Conservation (phyloP, 2,888 invertebrate genomes). For the Acrocera orbiculus region DNA sequence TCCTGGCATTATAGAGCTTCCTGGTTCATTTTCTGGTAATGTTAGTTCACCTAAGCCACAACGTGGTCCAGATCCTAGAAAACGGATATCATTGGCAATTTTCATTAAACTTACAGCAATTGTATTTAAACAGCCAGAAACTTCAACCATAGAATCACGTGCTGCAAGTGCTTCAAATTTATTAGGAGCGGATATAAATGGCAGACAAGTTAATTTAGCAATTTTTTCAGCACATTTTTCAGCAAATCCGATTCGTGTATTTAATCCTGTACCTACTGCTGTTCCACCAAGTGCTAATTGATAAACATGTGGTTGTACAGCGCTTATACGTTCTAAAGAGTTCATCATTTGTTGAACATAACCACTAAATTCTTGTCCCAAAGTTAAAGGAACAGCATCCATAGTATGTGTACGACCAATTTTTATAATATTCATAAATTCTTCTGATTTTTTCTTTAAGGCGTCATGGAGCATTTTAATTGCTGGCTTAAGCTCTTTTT, state of each 20-base stretch:
- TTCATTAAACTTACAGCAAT: slow-evolving; percentile 89
- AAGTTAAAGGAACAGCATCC: slow-evolving; percentile 88
- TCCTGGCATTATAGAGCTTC: slow-evolving; percentile 99
- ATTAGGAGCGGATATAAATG: slow-evolving; percentile 89
- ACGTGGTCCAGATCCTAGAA: slow-evolving; percentile 90
- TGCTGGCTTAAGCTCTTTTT: slow-evolving; percentile 65
- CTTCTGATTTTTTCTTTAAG: slow-evolving; percentile 55
- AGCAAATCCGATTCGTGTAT: slow-evolving; percentile 87
- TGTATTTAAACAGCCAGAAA: slow-evolving; percentile 86
- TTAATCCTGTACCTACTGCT: slow-evolving; percentile 95
- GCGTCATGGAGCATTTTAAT: slow-evolving; percentile 55
- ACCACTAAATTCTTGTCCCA: slow-evolving; percentile 95
- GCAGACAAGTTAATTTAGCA: slow-evolving; percentile 63
- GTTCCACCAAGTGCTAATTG: slow-evolving; percentile 91
- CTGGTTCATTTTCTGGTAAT: slow-evolving; percentile 97
- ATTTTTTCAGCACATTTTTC: slow-evolving; percentile 81
- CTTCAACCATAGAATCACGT: slow-evolving; percentile 91
- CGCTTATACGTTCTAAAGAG: slow-evolving; percentile 68
- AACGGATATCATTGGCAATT: slow-evolving; percentile 81
- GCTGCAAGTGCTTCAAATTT: slow-evolving; percentile 94
- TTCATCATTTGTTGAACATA: slow-evolving; percentile 74
- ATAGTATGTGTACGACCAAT: slow-evolving; percentile 76
- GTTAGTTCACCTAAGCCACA: slow-evolving; percentile 89
- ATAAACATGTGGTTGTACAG: slow-evolving; percentile 71
- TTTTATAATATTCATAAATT: slow-evolving; percentile 82